phyloP scores from a whole-genome alignment of 2,888 invertebrate species.

The Euproctis similis region DNA sequence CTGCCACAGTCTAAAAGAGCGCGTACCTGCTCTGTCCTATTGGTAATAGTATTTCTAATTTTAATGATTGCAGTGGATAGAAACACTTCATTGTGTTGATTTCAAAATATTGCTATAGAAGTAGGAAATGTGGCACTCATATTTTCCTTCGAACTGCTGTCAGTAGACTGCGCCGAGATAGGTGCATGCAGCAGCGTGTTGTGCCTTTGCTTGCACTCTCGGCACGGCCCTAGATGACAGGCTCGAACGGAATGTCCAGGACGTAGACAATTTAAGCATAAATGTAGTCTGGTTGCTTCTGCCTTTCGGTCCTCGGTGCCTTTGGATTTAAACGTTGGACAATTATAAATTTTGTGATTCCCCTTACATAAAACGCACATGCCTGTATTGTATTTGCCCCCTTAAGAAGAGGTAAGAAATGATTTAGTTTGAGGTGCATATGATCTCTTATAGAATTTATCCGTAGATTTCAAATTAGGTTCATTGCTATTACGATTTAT shows the following conservation, averaged over 20 bases:
- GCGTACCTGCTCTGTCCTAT: no score
- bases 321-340: constrained; percentile 16
- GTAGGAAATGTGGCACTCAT: neutral
- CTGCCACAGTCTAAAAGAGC: no score
- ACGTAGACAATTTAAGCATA: constrained; percentile 16
- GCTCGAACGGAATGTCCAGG: neutral
- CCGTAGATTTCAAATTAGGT: no score
- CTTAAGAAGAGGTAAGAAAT: neutral
- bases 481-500: no score
- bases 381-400: constrained; percentile 5
- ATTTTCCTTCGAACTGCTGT: neutral
- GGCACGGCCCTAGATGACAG: constrained; percentile 3
- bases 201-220: constrained; percentile 14
- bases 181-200: constrained; percentile 14
- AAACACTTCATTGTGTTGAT: neutral
- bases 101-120: no score
- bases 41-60: neutral
- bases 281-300: constrained; percentile 10
- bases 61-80: neutral
- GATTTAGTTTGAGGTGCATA: no score
- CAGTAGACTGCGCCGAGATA: neutral
- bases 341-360: constrained; percentile 20
- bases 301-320: constrained; percentile 5
- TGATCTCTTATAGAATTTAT: no score
- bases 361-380: constrained; percentile 16